These are phyloP conservation scores for Hypotaenidia okinawae DNA, from an alignment of 2,797 vertebrate species.

Conservation along the genomic window DNA sequence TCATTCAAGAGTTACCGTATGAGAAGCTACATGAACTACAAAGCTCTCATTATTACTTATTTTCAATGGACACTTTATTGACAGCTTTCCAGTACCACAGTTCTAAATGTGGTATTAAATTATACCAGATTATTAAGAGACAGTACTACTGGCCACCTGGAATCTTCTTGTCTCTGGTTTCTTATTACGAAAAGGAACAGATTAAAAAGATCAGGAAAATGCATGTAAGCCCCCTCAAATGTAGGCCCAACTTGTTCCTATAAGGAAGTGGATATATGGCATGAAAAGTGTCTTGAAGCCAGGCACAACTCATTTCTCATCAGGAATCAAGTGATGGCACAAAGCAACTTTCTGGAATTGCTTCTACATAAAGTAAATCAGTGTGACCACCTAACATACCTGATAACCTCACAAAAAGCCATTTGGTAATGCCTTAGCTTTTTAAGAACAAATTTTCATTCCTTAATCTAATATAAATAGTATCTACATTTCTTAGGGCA, in stretches of 20 bases:
- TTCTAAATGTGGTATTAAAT: not conserved
- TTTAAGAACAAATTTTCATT: conserved; percentile 3
- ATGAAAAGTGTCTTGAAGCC: not conserved
- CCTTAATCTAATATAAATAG: not conserved
- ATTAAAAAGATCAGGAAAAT: not conserved
- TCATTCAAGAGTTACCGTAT: not conserved
- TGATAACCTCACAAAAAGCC: not conserved
- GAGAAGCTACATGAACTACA: not conserved
- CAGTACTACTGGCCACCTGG: not conserved
- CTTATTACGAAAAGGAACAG: not conserved
- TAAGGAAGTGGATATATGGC: not conserved
- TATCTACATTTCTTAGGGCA: not conserved
- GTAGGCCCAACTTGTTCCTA: not conserved
- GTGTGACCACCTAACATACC: not conserved
- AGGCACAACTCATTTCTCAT: not conserved
- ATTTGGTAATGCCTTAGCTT: not conserved
- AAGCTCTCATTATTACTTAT: not conserved
- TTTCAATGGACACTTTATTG: not conserved
- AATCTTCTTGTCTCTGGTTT: not conserved
- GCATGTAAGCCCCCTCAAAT: not conserved
- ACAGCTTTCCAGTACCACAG: not conserved
- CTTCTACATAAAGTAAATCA: not conserved
- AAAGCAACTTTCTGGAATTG: not conserved
- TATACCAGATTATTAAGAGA: not conserved
- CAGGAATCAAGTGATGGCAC: not conserved